These are phyloP conservation scores for Glyptemys insculpta DNA, from an alignment of 2,797 vertebrate species.

Conservation along the genomic window DNA sequence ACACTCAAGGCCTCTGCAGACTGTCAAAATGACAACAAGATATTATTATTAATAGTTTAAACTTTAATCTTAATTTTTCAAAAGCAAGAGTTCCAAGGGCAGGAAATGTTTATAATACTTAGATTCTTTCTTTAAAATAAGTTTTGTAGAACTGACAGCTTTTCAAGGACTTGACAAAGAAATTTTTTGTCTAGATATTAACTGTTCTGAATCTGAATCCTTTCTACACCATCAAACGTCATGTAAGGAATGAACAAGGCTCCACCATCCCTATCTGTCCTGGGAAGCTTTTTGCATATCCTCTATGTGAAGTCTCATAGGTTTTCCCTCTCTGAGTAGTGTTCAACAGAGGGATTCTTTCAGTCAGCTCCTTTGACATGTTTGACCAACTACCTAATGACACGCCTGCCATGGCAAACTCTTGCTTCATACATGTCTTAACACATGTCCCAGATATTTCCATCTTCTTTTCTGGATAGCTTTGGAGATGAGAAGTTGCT, in stretches of 20 bases:
- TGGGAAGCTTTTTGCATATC: neutral
- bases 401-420: neutral
- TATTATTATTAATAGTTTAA: neutral
- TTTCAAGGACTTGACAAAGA: neutral
- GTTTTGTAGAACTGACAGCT: neutral
- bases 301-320: neutral
- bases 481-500: neutral
- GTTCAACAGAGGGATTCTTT: neutral
- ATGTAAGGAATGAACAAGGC: neutral
- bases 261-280: neutral
- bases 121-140: neutral
- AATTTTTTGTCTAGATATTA: neutral
- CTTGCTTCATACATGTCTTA: neutral
- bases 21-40: neutral
- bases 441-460: neutral
- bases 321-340: neutral
- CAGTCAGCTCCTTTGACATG: neutral
- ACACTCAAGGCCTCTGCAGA: neutral
- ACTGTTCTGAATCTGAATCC: neutral
- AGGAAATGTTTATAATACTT: neutral
- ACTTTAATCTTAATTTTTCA: neutral
- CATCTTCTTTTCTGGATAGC: neutral
- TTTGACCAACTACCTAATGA: neutral
- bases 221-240: neutral
- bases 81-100: neutral